Evolutionary conservation across 2,888 invertebrate genomes (phyloP).

Genomic region (Tenodera sinensis): DNA sequence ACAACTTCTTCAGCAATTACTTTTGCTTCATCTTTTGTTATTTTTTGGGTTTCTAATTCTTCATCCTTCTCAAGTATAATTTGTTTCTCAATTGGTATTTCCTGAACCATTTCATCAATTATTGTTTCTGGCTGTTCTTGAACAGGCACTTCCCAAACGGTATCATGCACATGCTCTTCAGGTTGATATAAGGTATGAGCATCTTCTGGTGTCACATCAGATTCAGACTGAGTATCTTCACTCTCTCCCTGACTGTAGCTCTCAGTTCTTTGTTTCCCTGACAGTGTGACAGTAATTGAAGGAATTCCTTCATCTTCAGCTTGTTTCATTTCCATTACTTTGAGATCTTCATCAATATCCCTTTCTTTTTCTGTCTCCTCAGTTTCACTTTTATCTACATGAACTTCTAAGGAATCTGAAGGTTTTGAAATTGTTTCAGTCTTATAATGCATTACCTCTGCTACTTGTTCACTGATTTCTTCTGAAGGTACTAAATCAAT

Average conservation of each 20-base stretch:
- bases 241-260: constrained; percentile 30
- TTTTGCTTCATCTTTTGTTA: constrained; percentile 50
- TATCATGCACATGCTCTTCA: constrained; percentile 49
- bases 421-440: constrained; percentile 43
- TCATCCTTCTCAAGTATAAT: constrained; percentile 43
- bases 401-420: constrained; percentile 49
- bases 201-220: constrained; percentile 34
- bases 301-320: constrained; percentile 43
- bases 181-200: constrained; percentile 36
- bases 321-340: constrained; percentile 39
- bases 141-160: constrained; percentile 51
- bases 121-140: constrained; percentile 43
- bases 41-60: constrained; percentile 41
- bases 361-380: constrained; percentile 50
- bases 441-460: constrained; percentile 38
- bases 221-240: constrained; percentile 35
- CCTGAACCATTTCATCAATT: constrained; percentile 42
- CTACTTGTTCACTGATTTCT: constrained; percentile 21
- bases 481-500: not conserved
- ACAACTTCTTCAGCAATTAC: constrained; percentile 50
- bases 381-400: constrained; percentile 51
- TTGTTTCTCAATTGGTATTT: constrained; percentile 40
- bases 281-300: constrained; percentile 46
- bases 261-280: constrained; percentile 42
- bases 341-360: constrained; percentile 45